phyloP scores from a whole-genome alignment of 1,140 invertebrate genomes.

The Nixonia krombeini region DNA sequence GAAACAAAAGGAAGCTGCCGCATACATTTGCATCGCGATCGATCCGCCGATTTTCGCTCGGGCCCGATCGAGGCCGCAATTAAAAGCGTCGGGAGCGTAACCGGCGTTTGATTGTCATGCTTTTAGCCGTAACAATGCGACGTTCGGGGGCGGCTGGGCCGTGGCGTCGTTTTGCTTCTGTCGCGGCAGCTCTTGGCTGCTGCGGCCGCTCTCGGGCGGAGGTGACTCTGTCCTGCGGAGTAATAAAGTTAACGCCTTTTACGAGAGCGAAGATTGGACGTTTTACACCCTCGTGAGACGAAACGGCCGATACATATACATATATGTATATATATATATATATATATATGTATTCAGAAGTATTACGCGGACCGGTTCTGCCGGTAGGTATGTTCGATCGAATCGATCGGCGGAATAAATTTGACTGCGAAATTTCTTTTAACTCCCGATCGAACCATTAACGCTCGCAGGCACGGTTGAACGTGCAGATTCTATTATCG shows the following conservation, averaged over 20 bases:
- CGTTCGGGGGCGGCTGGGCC: slow-evolving; percentile 18
- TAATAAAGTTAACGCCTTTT: slow-evolving; percentile 41
- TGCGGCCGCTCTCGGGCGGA: too few relatives aligned
- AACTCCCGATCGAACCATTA: slow-evolving; percentile 38
- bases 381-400: slow-evolving; percentile 38
- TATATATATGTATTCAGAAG: slow-evolving; percentile 31
- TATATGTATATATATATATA: too few relatives aligned
- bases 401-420: slow-evolving; percentile 38
- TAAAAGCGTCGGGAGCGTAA: too few relatives aligned
- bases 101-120: slow-evolving; percentile 20
- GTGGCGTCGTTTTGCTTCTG: background rate
- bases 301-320: slow-evolving; percentile 10
- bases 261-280: slow-evolving; percentile 14
- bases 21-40: too few relatives aligned
- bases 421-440: slow-evolving; percentile 50
- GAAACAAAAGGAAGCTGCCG: too few relatives aligned
- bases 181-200: slow-evolving; percentile 22
- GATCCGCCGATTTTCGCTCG: too few relatives aligned
- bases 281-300: slow-evolving; percentile 29
- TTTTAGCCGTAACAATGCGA: slow-evolving; percentile 42
- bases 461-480: slow-evolving; percentile 35
- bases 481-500: slow-evolving; percentile 60
- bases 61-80: too few relatives aligned
- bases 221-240: background rate
- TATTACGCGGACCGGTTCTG: slow-evolving; percentile 32